A percentile compares a stretch with the other conserved stretches of the same genome.
Evolutionary conservation across 1,140 invertebrate genomes (phyloP).

Genomic region (Ceratoteleas bidentatus): DNA sequence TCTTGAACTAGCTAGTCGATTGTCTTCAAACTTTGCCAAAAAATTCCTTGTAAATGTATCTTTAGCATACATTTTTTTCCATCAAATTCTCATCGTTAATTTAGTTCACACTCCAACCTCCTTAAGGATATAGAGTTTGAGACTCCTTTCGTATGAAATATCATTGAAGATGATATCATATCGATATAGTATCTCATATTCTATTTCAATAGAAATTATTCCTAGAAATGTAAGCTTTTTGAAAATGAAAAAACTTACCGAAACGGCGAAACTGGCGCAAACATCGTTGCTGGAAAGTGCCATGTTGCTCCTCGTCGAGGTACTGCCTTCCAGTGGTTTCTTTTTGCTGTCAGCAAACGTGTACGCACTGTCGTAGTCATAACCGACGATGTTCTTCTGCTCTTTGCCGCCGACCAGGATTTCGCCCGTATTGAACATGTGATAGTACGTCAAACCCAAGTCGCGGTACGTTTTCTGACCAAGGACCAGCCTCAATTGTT

Average conservation of each 20-base stretch:
- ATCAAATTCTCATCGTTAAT: too few species aligned
- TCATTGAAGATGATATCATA: too few species aligned
- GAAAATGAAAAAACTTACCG: conserved; percentile 79
- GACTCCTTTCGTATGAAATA: too few species aligned
- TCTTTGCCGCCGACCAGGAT: conserved; percentile 74
- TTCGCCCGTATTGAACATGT: conserved; percentile 78
- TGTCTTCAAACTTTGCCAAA: too few species aligned
- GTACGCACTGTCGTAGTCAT: conserved; percentile 81
- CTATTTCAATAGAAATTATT: too few species aligned
- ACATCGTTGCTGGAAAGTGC: conserved; percentile 80
- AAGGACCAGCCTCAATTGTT: conserved; percentile 78
- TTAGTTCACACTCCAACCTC: too few species aligned
- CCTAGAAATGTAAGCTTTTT: too few species aligned
- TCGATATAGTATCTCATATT: too few species aligned
- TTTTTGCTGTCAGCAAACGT: conserved; percentile 84
- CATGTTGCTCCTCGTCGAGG: conserved; percentile 80
- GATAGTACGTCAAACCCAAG: conserved; percentile 76
- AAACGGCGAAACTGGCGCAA: conserved; percentile 82
- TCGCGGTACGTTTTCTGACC: conserved; percentile 76
- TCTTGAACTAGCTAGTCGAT: too few species aligned
- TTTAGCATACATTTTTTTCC: too few species aligned
- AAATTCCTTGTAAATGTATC: too few species aligned
- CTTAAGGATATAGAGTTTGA: too few species aligned
- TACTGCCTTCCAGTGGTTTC: conserved; percentile 79
- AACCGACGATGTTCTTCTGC: conserved; percentile 81